Conservation (phyloP, 2,797 vertebrate species). For the Hemibagrus guttatus region DNA sequence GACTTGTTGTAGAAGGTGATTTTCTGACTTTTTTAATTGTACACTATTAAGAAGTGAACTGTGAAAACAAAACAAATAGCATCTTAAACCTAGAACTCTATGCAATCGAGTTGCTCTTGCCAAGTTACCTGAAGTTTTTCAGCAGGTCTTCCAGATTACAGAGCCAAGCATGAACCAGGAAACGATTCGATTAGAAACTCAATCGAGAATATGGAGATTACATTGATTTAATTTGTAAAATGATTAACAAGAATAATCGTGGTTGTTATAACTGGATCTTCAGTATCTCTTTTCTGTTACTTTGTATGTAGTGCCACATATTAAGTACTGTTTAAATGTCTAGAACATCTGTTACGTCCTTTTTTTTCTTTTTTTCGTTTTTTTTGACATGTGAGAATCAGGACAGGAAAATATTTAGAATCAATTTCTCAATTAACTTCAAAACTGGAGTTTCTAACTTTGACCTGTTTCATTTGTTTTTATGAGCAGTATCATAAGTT, state of each 20-base stretch:
- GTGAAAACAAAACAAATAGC: constrained; percentile 23
- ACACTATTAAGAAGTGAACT: constrained; percentile 23
- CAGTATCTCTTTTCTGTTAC: constrained; percentile 35
- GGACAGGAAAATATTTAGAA: constrained; percentile 39
- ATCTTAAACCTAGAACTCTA: constrained; percentile 35
- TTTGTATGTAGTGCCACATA: constrained; percentile 50
- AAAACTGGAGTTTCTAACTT: constrained; percentile 51
- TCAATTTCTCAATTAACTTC: constrained; percentile 16
- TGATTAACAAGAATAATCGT: constrained; percentile 40
- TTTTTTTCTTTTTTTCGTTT: not conserved
- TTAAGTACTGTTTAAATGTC: constrained; percentile 38
- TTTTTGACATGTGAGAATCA: constrained; percentile 31
- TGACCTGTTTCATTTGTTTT: constrained; percentile 35
- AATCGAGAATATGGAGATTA: constrained; percentile 19
- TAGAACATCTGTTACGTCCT: constrained; percentile 32
- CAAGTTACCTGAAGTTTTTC: constrained; percentile 16
- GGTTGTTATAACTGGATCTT: constrained; percentile 47
- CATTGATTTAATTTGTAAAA: constrained; percentile 30
- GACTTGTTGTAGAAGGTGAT: not conserved
- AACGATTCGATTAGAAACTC: constrained; percentile 20
- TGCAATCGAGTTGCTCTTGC: constrained; percentile 52
- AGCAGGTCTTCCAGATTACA: constrained; percentile 53
- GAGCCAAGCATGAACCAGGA: constrained; percentile 21
- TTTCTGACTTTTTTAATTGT: not conserved
- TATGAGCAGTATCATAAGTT: constrained; percentile 55